Evolutionary conservation across 30 jellyfish, hydroid and myxozoan genomes (phyloP).

Genomic region (Pelagia noctiluca): DNA sequence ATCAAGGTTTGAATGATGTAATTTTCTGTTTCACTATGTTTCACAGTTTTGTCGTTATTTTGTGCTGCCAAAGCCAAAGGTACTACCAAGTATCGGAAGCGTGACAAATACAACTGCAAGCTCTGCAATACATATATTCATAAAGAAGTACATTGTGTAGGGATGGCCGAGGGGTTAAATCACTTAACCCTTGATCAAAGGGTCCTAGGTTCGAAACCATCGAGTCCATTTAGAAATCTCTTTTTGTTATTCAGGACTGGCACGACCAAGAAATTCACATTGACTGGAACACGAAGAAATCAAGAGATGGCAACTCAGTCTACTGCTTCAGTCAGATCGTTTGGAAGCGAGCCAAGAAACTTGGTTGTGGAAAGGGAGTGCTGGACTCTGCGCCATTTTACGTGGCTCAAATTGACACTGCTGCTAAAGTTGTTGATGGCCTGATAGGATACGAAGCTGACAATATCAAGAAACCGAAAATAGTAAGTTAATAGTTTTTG

Average conservation of each 20-base stretch:
- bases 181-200: neutral
- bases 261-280: slow-evolving; percentile 88
- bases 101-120: too few species aligned
- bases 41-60: too few species aligned
- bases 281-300: slow-evolving; percentile 77
- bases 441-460: slow-evolving; percentile 57
- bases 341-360: slow-evolving; percentile 86
- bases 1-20: slow-evolving; percentile 48
- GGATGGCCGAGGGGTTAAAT: neutral
- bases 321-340: slow-evolving; percentile 89
- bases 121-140: too few species aligned
- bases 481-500: too few species aligned
- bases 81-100: too few species aligned
- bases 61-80: too few species aligned
- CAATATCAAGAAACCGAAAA: slow-evolving; percentile 64
- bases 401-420: slow-evolving; percentile 82
- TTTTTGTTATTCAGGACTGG: slow-evolving; percentile 71
- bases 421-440: slow-evolving; percentile 66
- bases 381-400: slow-evolving; percentile 78
- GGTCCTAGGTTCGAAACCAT: neutral
- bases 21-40: neutral
- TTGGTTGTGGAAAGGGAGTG: slow-evolving; percentile 84
- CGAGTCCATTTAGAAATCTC: neutral
- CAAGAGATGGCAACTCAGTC: slow-evolving; percentile 56
- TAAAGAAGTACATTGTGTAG: too few species aligned